A percentile compares a stretch with the other conserved stretches of the same genome.
Conservation (phyloP, 2,888 invertebrate genomes). For the Dione vanillae region DNA sequence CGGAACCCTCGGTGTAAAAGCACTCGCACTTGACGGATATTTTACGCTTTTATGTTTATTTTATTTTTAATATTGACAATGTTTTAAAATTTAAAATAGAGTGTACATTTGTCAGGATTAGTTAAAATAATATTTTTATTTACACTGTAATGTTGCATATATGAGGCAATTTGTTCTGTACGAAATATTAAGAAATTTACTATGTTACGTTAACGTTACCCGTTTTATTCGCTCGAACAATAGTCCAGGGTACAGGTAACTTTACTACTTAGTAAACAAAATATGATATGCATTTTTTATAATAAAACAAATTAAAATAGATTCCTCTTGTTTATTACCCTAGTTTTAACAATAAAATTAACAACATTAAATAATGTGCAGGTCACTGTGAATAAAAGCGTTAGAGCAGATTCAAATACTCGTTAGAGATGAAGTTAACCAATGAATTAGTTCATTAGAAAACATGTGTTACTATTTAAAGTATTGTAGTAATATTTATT, state of each 20-base stretch:
- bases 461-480: not conserved
- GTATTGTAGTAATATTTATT: not conserved
- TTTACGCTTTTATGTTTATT: too few relatives aligned
- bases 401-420: constrained; percentile 45
- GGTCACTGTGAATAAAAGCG: constrained; percentile 33
- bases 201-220: too few relatives aligned
- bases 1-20: too few relatives aligned
- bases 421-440: not conserved
- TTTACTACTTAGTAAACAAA: not conserved
- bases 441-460: not conserved
- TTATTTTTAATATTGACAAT: too few relatives aligned
- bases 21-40: too few relatives aligned
- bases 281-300: not conserved
- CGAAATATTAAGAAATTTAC: too few relatives aligned
- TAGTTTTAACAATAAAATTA: constrained; percentile 71
- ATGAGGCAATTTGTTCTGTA: too few relatives aligned
- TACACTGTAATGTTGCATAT: too few relatives aligned
- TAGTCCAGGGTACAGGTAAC: not conserved
- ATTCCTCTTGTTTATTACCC: constrained; percentile 82
- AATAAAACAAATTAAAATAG: constrained; percentile 44
- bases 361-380: constrained; percentile 52
- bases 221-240: too few relatives aligned
- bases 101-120: too few relatives aligned
- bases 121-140: too few relatives aligned
- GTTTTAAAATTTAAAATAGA: too few relatives aligned